phyloP scores from a whole-genome alignment of 2,113 vertebrate species.

The Saimiri boliviensis region DNA sequence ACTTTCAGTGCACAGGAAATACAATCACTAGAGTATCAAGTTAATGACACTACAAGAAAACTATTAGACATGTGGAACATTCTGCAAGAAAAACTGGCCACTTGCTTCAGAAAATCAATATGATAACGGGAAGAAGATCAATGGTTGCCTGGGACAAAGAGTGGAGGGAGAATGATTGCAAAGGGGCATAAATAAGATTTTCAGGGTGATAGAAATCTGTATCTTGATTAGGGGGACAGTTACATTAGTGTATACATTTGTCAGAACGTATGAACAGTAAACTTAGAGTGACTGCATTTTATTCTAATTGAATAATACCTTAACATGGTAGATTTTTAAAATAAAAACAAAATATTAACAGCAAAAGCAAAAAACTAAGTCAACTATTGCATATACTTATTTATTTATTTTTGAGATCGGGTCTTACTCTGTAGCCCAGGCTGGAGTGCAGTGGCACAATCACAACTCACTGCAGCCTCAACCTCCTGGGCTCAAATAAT shows the following conservation, averaged over 20 bases:
- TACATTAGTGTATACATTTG: neutral
- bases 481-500: too few relatives aligned
- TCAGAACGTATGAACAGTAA: neutral
- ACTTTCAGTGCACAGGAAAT: neutral
- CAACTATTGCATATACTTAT: neutral
- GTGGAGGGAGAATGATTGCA: neutral
- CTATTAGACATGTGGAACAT: neutral
- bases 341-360: neutral
- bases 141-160: neutral
- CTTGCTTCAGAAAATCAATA: slow-evolving; percentile 46
- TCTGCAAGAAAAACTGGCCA: neutral
- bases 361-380: neutral
- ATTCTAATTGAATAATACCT: neutral
- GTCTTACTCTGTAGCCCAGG: neutral
- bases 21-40: neutral
- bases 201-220: neutral
- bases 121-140: neutral
- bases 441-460: neutral
- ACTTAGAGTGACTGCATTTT: neutral
- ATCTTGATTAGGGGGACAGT: neutral
- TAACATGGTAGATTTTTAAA: neutral
- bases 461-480: too few relatives aligned
- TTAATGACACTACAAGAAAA: slow-evolving; percentile 33
- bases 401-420: too few relatives aligned
- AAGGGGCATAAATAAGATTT: neutral